A percentile compares a stretch with the other conserved stretches of the same genome.
Evolutionary conservation across 2,888 invertebrate genomes (phyloP).

Genomic region (Physocephala rufipes): DNA sequence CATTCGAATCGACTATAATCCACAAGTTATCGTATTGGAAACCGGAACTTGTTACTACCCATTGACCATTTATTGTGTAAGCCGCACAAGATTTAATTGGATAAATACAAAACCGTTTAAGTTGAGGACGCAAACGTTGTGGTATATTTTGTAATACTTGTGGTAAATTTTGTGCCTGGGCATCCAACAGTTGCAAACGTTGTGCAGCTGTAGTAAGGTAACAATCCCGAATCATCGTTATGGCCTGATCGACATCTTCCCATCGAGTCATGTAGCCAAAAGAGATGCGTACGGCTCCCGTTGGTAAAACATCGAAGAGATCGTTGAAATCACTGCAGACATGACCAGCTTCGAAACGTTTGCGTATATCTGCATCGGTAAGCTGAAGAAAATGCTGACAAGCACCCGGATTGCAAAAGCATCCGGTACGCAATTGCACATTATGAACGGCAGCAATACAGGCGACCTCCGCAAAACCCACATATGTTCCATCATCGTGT

Average conservation of each 20-base stretch:
- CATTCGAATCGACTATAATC: slow-evolving; percentile 87
- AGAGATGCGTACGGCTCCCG: slow-evolving; percentile 90
- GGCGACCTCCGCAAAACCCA: slow-evolving; percentile 92
- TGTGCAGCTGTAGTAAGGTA: slow-evolving; percentile 68
- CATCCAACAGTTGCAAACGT: slow-evolving; percentile 50
- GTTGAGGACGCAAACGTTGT: slow-evolving; percentile 49
- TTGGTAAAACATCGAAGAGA: slow-evolving; percentile 84
- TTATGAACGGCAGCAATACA: slow-evolving; percentile 88
- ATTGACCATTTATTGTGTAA: slow-evolving; percentile 73
- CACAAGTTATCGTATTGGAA: slow-evolving; percentile 90
- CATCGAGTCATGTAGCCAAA: slow-evolving; percentile 90
- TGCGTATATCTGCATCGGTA: slow-evolving; percentile 74
- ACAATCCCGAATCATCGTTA: slow-evolving; percentile 79
- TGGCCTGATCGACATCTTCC: slow-evolving; percentile 75
- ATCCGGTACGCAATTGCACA: slow-evolving; percentile 89
- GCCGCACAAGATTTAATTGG: slow-evolving; percentile 93
- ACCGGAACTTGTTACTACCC: slow-evolving; percentile 81
- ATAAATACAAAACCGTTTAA: slow-evolving; percentile 75
- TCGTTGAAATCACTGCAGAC: slow-evolving; percentile 91
- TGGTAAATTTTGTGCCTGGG: slow-evolving; percentile 50
- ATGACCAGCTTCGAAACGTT: slow-evolving; percentile 87
- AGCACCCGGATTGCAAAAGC: slow-evolving; percentile 96
- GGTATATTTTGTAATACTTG: slow-evolving; percentile 52
- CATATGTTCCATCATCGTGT: slow-evolving; percentile 78
- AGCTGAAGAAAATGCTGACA: slow-evolving; percentile 84